phyloP scores from a whole-genome alignment of 2,113 vertebrate genomes.

The Prunella fulvescens region DNA sequence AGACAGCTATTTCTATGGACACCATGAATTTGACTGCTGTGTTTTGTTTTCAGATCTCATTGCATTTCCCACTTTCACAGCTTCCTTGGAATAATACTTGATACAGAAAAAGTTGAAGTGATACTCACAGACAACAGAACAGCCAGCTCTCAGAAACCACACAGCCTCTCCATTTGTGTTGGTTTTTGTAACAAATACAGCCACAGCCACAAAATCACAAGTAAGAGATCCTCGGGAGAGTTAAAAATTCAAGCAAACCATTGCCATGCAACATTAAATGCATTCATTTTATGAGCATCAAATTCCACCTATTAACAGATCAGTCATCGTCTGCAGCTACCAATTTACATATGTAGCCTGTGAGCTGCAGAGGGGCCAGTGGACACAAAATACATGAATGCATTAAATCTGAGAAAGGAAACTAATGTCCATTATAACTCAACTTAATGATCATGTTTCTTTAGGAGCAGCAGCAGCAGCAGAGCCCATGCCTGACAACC shows the following conservation, averaged over 20 bases:
- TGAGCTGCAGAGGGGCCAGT: background rate
- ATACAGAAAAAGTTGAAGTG: background rate
- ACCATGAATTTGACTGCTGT: background rate
- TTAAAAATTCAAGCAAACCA: conserved; percentile 12
- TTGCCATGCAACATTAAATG: background rate
- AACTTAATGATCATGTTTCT: background rate
- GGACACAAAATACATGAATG: background rate
- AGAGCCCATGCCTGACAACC: background rate
- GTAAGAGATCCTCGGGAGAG: background rate
- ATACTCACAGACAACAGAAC: background rate
- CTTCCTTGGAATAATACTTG: conserved; percentile 14
- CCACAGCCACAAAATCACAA: background rate
- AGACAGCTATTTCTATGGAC: background rate
- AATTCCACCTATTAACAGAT: conserved; percentile 28
- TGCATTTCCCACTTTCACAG: background rate
- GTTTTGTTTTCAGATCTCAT: background rate
- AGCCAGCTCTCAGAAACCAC: background rate
- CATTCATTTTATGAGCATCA: conserved; percentile 22
- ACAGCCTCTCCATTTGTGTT: background rate
- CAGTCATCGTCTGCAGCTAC: conserved; percentile 14
- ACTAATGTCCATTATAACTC: background rate
- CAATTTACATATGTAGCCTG: conserved; percentile 34
- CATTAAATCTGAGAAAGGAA: conserved; percentile 15
- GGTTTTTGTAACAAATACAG: conserved; percentile 21
- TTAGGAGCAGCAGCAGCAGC: background rate